Evolutionary conservation across 2,113 vertebrate genomes (phyloP), one percentile per base, ranked within the genome.

Genomic region (Callionymus lyra): DNA sequence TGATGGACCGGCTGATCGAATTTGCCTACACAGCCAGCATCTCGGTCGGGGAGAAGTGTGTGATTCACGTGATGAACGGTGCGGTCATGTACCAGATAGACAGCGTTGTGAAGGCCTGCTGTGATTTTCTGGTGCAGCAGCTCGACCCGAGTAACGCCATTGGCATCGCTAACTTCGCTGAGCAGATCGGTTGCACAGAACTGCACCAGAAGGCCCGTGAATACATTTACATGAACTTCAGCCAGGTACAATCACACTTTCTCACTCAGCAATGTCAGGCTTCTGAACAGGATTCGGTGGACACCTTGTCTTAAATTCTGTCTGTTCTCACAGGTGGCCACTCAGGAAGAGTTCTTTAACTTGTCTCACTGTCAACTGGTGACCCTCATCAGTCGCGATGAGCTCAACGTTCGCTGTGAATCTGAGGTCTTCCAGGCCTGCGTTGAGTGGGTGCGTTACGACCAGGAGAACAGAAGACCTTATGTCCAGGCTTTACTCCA

Each of bases 61-160:
- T 97, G 44, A 87, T 97, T 42, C 90, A 91, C 0, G 89, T 97
- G 52, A 92, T 97, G 90, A 95, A 91, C 2, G 94, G 92, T 0
- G 94, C 93, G 0, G 90, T 94, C 68, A 97, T 97, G 93, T 97
- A 97, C 80, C 94, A 97, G 82, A 94, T 97, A 2, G 94, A 97
- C 82, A 90, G 90, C 1, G 94, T 97, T 16, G 94, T 97, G 5
- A 82, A 88, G 1, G 94, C 92, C 56, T 97, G 94, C 81, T 90
- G 88, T 1, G 83, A 94, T 53, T 97, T 97, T 75, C 78, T 97
- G 10, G 84, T 88, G 4, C 85, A 88, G 75, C 94, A 97, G 76
- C 85, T 97, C 5, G 93, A 97, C 66, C 94, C 94, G 43, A 97
- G 90, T 76, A 97, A 97, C 1, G 94, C 94, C 77, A 97, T 97